phyloP scores from a whole-genome alignment of 2,113 vertebrate species.

The Platysteira castanea region DNA sequence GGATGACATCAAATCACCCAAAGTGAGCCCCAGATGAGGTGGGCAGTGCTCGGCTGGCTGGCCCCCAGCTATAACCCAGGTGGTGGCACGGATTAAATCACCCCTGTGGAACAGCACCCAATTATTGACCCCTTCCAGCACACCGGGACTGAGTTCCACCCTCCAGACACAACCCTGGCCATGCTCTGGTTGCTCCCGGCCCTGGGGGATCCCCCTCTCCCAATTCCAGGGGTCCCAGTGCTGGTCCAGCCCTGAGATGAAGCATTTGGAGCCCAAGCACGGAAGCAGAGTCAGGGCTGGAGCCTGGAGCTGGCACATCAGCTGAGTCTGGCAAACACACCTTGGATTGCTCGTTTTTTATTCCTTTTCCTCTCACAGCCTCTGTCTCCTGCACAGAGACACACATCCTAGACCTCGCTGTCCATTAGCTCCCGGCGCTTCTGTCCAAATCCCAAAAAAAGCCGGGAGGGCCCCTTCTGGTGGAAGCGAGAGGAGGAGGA shows the following conservation, averaged over 20 bases:
- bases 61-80: background rate
- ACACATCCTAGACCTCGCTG: background rate
- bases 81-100: background rate
- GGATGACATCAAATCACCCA: background rate
- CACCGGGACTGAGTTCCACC: fast-evolving
- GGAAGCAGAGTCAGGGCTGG: fast-evolving
- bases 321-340: background rate
- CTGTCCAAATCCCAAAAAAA: background rate
- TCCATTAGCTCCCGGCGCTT: background rate
- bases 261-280: background rate
- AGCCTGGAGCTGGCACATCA: background rate
- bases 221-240: fast-evolving
- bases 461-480: background rate
- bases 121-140: background rate
- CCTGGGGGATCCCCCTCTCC: background rate
- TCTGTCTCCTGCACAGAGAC: background rate
- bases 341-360: background rate
- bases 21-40: background rate
- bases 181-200: background rate
- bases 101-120: background rate
- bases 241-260: background rate
- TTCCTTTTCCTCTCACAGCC: background rate
- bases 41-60: background rate
- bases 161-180: fast-evolving
- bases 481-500: background rate